phyloP scores from a whole-genome alignment of 2,113 vertebrate species.

The Cricetomys ansorgei region DNA sequence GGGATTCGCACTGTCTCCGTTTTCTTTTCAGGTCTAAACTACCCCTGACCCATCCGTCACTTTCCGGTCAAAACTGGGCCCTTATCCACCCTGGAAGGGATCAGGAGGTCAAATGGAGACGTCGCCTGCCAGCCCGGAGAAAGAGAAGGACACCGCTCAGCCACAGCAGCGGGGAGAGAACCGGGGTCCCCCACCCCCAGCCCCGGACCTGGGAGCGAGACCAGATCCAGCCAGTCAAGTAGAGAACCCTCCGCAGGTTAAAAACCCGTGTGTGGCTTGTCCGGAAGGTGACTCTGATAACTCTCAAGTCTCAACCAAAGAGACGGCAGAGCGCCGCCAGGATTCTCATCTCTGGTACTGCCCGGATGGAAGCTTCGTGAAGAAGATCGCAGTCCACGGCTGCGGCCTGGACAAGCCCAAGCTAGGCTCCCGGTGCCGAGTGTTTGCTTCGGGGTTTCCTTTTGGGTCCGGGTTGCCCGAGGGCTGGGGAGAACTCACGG shows the following conservation, averaged over 20 bases:
- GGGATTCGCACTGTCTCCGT: constrained; percentile 31
- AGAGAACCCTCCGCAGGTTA: neutral
- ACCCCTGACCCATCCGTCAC: neutral
- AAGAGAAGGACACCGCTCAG: constrained; percentile 27
- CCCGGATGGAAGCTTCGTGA: constrained; percentile 84
- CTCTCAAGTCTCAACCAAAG: neutral
- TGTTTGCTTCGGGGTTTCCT: constrained; percentile 77
- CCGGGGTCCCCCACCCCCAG: neutral
- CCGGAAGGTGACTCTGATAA: constrained; percentile 39
- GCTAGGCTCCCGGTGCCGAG: constrained; percentile 88
- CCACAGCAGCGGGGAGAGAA: constrained; percentile 22
- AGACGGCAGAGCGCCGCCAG: neutral
- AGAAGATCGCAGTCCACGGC: constrained; percentile 74
- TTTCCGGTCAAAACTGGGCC: neutral
- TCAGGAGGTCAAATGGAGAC: constrained; percentile 58
- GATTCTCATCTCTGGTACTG: constrained; percentile 72
- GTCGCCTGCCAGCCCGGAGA: neutral
- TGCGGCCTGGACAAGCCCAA: constrained; percentile 85
- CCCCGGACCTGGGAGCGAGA: neutral
- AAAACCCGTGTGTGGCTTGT: neutral
- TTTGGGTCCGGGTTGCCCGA: constrained; percentile 81
- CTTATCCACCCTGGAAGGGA: constrained; percentile 16
- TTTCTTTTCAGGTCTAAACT: constrained; percentile 63
- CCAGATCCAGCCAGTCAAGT: neutral
- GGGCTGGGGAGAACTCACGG: constrained; percentile 80